Conservation (phyloP, 2,888 invertebrate genomes). For the Autographa gamma region DNA sequence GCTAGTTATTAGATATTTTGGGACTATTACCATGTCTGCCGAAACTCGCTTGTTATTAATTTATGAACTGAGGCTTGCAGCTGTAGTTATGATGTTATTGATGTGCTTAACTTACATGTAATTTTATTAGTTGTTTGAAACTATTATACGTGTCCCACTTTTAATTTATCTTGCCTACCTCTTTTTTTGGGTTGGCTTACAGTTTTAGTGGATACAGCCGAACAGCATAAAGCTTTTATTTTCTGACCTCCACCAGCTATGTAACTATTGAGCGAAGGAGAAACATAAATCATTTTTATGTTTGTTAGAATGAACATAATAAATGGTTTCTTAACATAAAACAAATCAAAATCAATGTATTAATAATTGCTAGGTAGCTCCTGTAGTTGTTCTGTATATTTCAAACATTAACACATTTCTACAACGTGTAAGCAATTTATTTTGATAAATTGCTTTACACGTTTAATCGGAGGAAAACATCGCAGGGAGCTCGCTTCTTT, state of each 20-base stretch:
- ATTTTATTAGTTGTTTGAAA: background rate
- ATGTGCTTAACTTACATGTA: background rate
- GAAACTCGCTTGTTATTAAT: conserved; percentile 1
- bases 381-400: conserved; percentile 35
- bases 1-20: conserved; percentile 21
- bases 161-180: too few species aligned
- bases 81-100: background rate
- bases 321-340: conserved; percentile 4
- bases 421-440: conserved; percentile 49
- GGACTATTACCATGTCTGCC: conserved; percentile 3
- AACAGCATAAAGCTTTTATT: too few species aligned
- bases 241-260: too few species aligned
- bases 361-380: conserved; percentile 35
- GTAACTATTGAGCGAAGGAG: background rate
- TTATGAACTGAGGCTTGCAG: background rate
- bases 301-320: background rate
- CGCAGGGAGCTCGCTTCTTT: conserved; percentile 39
- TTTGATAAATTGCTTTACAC: conserved; percentile 55
- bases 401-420: conserved; percentile 53
- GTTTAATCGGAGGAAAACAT: conserved; percentile 56
- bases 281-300: background rate
- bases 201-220: too few species aligned
- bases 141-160: too few species aligned
- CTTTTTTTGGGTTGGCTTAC: too few species aligned
- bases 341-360: conserved; percentile 1